These are phyloP conservation scores for Megamerina dolium DNA, from an alignment of 2,888 invertebrate species.

Conservation along the genomic window DNA sequence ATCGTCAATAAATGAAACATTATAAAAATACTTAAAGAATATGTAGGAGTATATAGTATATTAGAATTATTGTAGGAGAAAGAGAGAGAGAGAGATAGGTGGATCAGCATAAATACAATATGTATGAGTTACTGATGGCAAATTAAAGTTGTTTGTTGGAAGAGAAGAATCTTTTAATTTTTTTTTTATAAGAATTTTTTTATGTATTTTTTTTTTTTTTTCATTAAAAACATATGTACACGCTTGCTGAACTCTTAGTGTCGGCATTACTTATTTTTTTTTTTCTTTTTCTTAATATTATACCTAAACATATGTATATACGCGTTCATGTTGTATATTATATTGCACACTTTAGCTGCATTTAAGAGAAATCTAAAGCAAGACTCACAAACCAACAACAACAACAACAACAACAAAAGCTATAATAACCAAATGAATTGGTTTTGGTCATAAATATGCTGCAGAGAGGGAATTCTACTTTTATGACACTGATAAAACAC, in stretches of 20 bases:
- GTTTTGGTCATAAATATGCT: conserved; percentile 31
- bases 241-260: too few species aligned
- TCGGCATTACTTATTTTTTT: too few species aligned
- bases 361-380: too few species aligned
- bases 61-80: not conserved
- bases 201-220: not conserved
- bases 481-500: conserved; percentile 12
- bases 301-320: not conserved
- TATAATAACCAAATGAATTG: conserved; percentile 6
- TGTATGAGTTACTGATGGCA: too few species aligned
- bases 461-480: conserved; percentile 26
- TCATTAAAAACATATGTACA: not conserved
- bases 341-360: conserved; percentile 45
- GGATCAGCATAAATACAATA: too few species aligned
- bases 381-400: conserved; percentile 6
- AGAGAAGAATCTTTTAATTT: too few species aligned
- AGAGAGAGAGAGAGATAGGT: too few species aligned
- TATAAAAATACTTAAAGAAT: not conserved
- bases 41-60: not conserved
- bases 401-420: too few species aligned
- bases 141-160: too few species aligned
- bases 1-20: too few species aligned
- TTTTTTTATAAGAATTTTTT: too few species aligned
- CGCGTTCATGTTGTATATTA: conserved; percentile 23
- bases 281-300: too few species aligned